Percentiles rank a stretch among this genome's conserved stretches.
These are phyloP conservation scores for Drosophila paranaensis DNA, from an alignment of 2,888 invertebrate genomes.

Conservation along the genomic window DNA sequence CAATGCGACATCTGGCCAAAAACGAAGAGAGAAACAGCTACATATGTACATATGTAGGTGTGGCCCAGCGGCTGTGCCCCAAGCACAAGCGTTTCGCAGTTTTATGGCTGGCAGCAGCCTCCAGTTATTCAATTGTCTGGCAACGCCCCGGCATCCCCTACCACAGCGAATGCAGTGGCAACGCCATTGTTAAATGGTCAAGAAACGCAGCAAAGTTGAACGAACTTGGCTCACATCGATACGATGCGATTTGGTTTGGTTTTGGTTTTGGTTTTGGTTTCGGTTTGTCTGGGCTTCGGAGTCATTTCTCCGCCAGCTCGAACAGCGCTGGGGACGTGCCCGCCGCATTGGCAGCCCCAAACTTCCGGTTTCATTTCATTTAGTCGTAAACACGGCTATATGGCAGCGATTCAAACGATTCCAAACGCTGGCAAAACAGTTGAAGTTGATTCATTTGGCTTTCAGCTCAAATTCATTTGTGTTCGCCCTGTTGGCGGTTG, in stretches of 20 bases:
- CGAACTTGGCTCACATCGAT: slow-evolving; percentile 36
- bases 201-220: slow-evolving; percentile 47
- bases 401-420: slow-evolving; percentile 45
- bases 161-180: slow-evolving; percentile 24
- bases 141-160: slow-evolving; percentile 7
- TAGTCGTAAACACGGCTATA: slow-evolving; percentile 43
- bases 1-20: slow-evolving; percentile 54
- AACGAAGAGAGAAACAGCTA: slow-evolving; percentile 5
- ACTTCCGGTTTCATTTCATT: slow-evolving; percentile 64
- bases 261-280: slow-evolving; percentile 13
- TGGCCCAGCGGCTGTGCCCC: slow-evolving; percentile 30
- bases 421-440: slow-evolving; percentile 41
- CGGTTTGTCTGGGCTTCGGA: slow-evolving; percentile 6
- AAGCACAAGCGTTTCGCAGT: slow-evolving; percentile 25
- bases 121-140: slow-evolving; percentile 36
- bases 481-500: slow-evolving; percentile 18
- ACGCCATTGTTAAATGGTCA: slow-evolving; percentile 58
- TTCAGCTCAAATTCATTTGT: slow-evolving; percentile 40
- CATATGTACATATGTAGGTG: slow-evolving; percentile 27
- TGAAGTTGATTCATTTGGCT: slow-evolving; percentile 43
- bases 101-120: slow-evolving; percentile 35
- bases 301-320: neutral
- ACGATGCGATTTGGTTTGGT: slow-evolving; percentile 18
- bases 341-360: slow-evolving; percentile 47
- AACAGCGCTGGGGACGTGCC: slow-evolving; percentile 43